These are phyloP conservation scores for Probaryconus sp. DNA, from an alignment of 1,140 invertebrate species.

Conservation along the genomic window DNA sequence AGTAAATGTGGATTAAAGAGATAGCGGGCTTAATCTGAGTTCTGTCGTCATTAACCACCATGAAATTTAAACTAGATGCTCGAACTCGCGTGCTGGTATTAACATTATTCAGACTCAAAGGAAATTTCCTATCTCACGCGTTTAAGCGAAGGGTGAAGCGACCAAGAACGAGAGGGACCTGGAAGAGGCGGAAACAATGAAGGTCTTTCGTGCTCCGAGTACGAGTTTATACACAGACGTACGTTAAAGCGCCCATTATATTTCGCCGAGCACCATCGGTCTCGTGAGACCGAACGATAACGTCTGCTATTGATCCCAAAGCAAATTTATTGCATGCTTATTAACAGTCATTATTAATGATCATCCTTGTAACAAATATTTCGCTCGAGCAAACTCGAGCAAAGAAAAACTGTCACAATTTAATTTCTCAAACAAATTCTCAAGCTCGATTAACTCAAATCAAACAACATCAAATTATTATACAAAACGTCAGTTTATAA, in stretches of 20 bases:
- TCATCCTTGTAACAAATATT: slow-evolving; percentile 8
- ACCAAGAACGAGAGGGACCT: slow-evolving; percentile 33
- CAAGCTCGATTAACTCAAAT: no score
- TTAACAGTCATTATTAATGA: slow-evolving; percentile 30
- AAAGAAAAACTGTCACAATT: no score
- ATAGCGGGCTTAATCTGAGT: slow-evolving; percentile 52
- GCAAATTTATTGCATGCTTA: slow-evolving; percentile 40
- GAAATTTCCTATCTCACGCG: slow-evolving; percentile 57
- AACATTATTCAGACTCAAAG: slow-evolving; percentile 52
- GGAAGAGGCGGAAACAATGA: slow-evolving; percentile 49
- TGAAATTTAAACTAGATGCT: slow-evolving; percentile 59
- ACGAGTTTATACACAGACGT: slow-evolving; percentile 46
- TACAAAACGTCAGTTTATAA: no score
- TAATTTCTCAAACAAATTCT: no score
- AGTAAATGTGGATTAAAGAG: slow-evolving; percentile 57
- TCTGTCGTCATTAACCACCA: slow-evolving; percentile 59
- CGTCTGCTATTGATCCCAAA: slow-evolving; percentile 42
- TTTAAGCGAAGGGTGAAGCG: slow-evolving; percentile 49
- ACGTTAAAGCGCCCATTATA: slow-evolving; percentile 39
- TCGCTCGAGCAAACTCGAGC: no score
- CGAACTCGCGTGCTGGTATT: slow-evolving; percentile 55
- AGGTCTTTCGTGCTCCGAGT: slow-evolving; percentile 46
- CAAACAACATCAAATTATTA: no score
- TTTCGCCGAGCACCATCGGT: slow-evolving; percentile 20
- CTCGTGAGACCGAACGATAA: slow-evolving; percentile 37